phyloP scores from a whole-genome alignment of 2,113 vertebrate species.

The Seriola quinqueradiata region DNA sequence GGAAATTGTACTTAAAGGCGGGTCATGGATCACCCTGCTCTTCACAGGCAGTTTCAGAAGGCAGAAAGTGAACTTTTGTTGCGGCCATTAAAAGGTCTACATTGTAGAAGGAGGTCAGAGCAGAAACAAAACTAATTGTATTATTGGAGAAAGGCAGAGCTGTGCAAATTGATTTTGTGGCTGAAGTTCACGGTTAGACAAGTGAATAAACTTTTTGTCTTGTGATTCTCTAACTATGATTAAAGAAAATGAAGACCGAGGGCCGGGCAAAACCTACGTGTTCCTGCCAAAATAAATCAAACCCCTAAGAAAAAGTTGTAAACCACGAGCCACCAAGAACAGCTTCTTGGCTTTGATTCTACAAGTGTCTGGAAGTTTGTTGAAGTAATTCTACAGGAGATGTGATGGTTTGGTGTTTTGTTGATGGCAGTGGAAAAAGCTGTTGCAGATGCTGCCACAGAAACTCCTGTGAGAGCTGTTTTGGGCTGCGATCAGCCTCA shows the following conservation, averaged over 20 bases:
- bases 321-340: background rate
- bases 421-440: slow-evolving; percentile 10
- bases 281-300: slow-evolving; percentile 26
- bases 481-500: background rate
- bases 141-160: slow-evolving; percentile 54
- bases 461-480: background rate
- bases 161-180: slow-evolving; percentile 58
- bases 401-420: slow-evolving; percentile 29
- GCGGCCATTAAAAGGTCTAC: slow-evolving; percentile 59
- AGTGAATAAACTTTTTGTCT: slow-evolving; percentile 48
- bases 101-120: slow-evolving; percentile 44
- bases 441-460: slow-evolving; percentile 19
- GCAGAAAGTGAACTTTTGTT: slow-evolving; percentile 63
- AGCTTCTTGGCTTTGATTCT: slow-evolving; percentile 33
- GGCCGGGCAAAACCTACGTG: background rate
- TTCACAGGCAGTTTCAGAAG: slow-evolving; percentile 71
- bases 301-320: slow-evolving; percentile 3
- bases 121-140: slow-evolving; percentile 54
- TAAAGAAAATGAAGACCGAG: slow-evolving; percentile 29
- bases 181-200: slow-evolving; percentile 47
- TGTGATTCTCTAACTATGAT: slow-evolving; percentile 26
- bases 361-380: slow-evolving; percentile 6
- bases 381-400: slow-evolving; percentile 7
- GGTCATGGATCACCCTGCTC: slow-evolving; percentile 80
- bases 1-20: slow-evolving; percentile 85